These are phyloP conservation scores for Stegana nigrithorax DNA, from an alignment of 2,888 invertebrate genomes.

Conservation along the genomic window DNA sequence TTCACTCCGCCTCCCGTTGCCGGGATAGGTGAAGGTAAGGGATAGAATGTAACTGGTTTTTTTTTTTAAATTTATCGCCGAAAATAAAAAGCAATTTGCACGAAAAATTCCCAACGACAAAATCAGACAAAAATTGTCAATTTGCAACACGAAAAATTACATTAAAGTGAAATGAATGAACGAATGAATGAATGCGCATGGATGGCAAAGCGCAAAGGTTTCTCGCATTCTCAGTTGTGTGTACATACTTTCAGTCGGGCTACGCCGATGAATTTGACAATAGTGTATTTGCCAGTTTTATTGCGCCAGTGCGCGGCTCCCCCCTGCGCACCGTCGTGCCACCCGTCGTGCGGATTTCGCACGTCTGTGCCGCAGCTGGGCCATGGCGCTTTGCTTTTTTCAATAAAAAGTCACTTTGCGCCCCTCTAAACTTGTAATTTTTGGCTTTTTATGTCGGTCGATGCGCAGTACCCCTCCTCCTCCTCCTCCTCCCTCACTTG, in stretches of 20 bases:
- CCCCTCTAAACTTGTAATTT: constrained; percentile 21
- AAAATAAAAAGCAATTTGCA: constrained; percentile 9
- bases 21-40: not conserved
- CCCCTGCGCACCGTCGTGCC: not conserved
- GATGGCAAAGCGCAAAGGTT: not conserved
- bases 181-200: not conserved
- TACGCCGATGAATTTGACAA: not conserved
- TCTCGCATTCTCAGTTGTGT: no score
- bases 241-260: not conserved
- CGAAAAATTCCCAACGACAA: constrained; percentile 2
- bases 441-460: constrained; percentile 8
- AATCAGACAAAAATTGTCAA: constrained; percentile 20
- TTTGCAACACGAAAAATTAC: constrained; percentile 22
- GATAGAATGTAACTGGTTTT: not conserved
- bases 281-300: constrained; percentile 17
- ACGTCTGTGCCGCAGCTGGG: not conserved
- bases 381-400: not conserved
- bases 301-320: not conserved
- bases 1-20: no score
- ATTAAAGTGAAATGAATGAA: constrained; percentile 8
- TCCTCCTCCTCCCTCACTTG: no score
- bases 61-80: not conserved
- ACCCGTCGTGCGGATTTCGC: not conserved
- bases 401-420: not conserved
- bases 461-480: no score